Percentiles rank a stretch among this genome's conserved stretches.
Evolutionary conservation across 2,113 vertebrate genomes (phyloP).

Genomic region (Morone chrysops): DNA sequence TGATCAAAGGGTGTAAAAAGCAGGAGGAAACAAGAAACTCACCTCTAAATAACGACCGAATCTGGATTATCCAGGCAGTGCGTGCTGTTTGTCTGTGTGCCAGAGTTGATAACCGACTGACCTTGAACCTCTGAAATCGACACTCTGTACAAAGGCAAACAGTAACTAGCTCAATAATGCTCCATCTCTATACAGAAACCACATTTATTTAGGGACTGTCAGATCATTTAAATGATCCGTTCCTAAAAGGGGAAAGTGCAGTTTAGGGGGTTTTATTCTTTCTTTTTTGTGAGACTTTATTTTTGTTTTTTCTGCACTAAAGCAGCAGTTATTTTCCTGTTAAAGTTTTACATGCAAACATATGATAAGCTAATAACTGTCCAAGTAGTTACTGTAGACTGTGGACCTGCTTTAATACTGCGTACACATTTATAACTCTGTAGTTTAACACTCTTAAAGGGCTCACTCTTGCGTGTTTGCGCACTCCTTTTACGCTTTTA

Average conservation of each 20-base stretch:
- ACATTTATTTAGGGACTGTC: not conserved
- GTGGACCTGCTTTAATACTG: not conserved
- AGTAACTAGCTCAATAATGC: slow-evolving; percentile 30
- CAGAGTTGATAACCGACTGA: slow-evolving; percentile 14
- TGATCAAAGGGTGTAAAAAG: not conserved
- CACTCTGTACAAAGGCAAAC: slow-evolving; percentile 16
- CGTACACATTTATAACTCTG: not conserved
- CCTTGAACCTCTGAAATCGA: slow-evolving; percentile 40
- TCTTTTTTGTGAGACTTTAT: too few species aligned
- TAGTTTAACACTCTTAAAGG: not conserved
- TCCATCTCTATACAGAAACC: slow-evolving; percentile 2
- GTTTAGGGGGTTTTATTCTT: too few species aligned
- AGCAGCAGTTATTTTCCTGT: not conserved
- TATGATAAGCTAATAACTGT: not conserved
- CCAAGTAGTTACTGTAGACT: not conserved
- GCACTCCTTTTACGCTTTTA: not conserved
- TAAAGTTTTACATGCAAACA: not conserved
- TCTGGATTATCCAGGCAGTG: not conserved
- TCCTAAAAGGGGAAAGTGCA: too few species aligned
- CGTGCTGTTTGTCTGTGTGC: slow-evolving; percentile 8
- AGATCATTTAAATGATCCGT: too few species aligned
- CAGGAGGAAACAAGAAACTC: not conserved
- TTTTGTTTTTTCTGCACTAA: not conserved
- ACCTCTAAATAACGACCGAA: not conserved
- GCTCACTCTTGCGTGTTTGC: not conserved